Base-by-base conservation (phyloP, 2,113 vertebrate species). In the Eleginops maclovinus region DNA sequence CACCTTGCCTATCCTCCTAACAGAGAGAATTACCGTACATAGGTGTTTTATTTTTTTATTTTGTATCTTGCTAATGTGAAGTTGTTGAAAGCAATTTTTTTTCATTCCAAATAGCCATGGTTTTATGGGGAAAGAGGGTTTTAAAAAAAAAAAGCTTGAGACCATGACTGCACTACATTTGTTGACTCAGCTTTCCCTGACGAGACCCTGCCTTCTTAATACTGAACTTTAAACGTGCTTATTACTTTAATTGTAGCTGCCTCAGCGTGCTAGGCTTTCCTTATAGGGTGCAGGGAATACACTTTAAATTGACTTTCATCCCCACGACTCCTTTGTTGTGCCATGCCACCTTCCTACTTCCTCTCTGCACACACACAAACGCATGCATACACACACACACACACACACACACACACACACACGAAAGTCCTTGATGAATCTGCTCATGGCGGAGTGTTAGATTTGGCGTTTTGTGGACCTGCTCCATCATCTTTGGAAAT, bases 81-180 rank as follows among this genome's bases (percentile, higher is more conserved):
- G 77, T 84, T 84, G 76, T 81, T 72, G 31, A 87, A 89, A 87
- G 83, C 87, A 80, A 68, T 80, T 85, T 78, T 71, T 84, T 40
- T 21, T 54, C 88, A 89, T 92, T 92, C 88, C 89, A 93, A 92
- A 93, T 90, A 90, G 93, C 91, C 94, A 93, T 94, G 92, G 72
- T 88, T 92, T 88, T 86, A 72, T 81, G 69, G 81, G 84, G 86
- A 88, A 82, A 79, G 71, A 70, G 75, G 71, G 77, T 83, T 63
- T 75, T 80, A 79, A 56, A 69, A 82, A 74, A 66, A 26, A 86
- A 74, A 86, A 88, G 89, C 91, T 89, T 84, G 72, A 91, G 65
- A 89, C 78, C 89, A 85, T 86, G 89, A 93, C 92, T 94, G 93
- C 94, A 94, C 94, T 94, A 94, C 90, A 91, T 92, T 91, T 86